Base-by-base conservation (phyloP, 92 coral and sea anemone species). In the Scolanthus callimorphus region DNA sequence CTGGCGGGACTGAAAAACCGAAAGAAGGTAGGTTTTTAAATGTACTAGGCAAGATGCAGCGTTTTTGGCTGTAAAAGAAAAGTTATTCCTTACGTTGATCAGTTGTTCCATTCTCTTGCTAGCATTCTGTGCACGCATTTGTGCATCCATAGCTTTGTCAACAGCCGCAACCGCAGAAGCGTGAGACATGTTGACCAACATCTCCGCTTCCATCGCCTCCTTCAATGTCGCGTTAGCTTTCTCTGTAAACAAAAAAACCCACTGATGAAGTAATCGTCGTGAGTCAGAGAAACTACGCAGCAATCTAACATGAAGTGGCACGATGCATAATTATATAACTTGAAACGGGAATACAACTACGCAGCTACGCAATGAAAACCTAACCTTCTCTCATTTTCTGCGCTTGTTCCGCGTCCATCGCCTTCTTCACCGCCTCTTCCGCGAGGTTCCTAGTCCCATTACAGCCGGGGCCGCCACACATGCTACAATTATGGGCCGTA, bases 401-500 rank as follows among this genome's bases (percentile, higher is more conserved):
- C 20, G 94, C 94, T 10, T 76, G 74, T 24, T 92, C 88, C 1
- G 96, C 98, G 39, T 71, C 77, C 45, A 44, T 84, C 27, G 98
- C 96, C 64, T 65, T 88, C 52, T 50, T 54, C 11, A 92, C 69
- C n/a, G 96, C 98, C 13, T 75, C 56, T 62, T 31, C 41, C 1
- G 96, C 87, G 10, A 92, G 74, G 21, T 82, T 64, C 49, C 71
- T 44, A 23, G 91, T 76, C 15, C 98, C 98, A 47, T 74, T 76
- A 69, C 98, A 92, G 11, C 83, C 89, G n/a, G 83, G 85, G 8
- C 98, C 96, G 34, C 98, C 98, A 68, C 98, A 92, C 12, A 66
- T 34, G 19, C 88, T 76, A 59, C 98, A 92, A 24, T 83, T 81
- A 22, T 57, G 66, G 24, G 76, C 82, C 59, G 76, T 67, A 39